Base-by-base conservation (phyloP, 2,797 vertebrate species). In the Gymnodraco acuticeps region DNA sequence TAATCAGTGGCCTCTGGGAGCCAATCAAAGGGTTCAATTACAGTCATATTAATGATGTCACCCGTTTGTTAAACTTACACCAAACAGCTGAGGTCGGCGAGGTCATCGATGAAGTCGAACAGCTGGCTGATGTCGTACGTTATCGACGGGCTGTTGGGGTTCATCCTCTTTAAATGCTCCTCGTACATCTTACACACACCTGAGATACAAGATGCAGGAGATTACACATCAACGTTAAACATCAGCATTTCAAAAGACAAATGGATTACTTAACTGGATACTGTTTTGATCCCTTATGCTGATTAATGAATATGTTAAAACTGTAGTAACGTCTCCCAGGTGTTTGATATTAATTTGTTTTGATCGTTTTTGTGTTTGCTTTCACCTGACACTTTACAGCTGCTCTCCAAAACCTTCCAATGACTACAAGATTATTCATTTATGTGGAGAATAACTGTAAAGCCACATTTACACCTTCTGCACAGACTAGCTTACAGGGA, bases 151-250 rank as follows among this genome's bases (percentile, higher is more conserved):
- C 97, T 99, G 95, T 99, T 99, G 80, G 98, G 98, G 90, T 99
- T 99, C 98, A 99, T 99, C 88, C 98, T 96, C 93, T 99, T 99
- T 93, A 99, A 88, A 91, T 99, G 98, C 64, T 99, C 98, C 92
- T 99, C 98, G 52, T 99, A 99, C 97, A 99, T 99, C 95, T 99
- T 99, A 91, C 98, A 99, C 82, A 99, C 98, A 20, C 98, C 98
- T 99, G n/a, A 62, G 15, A 72, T 38, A 65, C 17, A 55, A 52
- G 11, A 47, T 0, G 11, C 8, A 33, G 0, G 1, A 10, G 2
- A 5, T 64, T 19, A 60, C 0, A 60, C 11, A 2, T 42, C 1
- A 7, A 12, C 10, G 6, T 19, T 2, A 46, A 72, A 19, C 46
- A 45, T 14, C 33, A 38, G 33, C 33, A 38, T 38, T 38, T 27